Percentiles rank a stretch among this genome's conserved stretches.
Conservation (phyloP, 2,888 invertebrate species). For the Parnassius orleans region DNA sequence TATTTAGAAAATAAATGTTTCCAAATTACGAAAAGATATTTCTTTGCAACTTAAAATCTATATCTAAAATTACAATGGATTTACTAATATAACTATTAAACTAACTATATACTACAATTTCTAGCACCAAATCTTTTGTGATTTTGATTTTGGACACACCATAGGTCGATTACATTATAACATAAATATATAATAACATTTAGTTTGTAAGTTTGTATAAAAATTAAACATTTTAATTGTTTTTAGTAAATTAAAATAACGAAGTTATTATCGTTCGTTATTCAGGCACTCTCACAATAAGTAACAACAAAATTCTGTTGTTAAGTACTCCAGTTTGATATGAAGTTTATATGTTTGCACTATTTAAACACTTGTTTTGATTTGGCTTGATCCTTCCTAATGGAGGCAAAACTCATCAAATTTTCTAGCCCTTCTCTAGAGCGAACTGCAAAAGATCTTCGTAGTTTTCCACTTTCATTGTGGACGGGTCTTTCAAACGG, state of each 20-base stretch:
- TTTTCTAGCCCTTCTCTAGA: conserved; percentile 73
- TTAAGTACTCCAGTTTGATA: background rate
- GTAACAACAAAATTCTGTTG: too few relatives aligned
- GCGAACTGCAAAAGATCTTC: conserved; percentile 70
- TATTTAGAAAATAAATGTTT: too few relatives aligned
- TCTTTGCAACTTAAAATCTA: too few relatives aligned
- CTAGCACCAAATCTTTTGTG: background rate
- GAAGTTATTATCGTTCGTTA: too few relatives aligned
- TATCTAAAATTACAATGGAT: background rate
- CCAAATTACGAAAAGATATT: too few relatives aligned
- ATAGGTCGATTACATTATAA: conserved; percentile 5
- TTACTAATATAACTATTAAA: background rate
- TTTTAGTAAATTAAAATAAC: too few relatives aligned
- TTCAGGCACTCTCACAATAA: too few relatives aligned
- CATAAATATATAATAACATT: too few relatives aligned
- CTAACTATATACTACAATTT: background rate
- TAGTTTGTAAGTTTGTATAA: too few relatives aligned
- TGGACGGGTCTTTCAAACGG: conserved; percentile 57
- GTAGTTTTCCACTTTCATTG: conserved; percentile 62
- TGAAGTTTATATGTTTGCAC: conserved; percentile 20
- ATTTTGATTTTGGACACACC: background rate
- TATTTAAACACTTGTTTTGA: conserved; percentile 50
- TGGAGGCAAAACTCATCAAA: conserved; percentile 59
- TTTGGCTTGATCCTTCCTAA: conserved; percentile 58
- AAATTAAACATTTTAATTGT: too few relatives aligned